Base-by-base conservation (phyloP, 2,888 invertebrate genomes). In the Pammene fasciana region DNA sequence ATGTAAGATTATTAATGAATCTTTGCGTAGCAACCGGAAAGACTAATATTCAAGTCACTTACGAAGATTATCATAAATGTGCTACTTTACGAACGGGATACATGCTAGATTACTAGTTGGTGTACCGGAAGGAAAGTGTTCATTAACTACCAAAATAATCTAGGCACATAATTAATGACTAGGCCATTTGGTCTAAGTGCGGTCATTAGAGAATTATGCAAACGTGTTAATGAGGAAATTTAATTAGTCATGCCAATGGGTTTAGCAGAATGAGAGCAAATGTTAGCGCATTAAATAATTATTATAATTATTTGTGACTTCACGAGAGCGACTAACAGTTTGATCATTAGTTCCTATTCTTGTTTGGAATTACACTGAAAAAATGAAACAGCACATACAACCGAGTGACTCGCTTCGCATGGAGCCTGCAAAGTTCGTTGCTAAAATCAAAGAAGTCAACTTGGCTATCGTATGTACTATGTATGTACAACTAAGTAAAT, bases 171-270 rank as follows among this genome's bases (percentile, higher is more conserved):
- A 61, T 50, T 52, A 62, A 43, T 62, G 62, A 2, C 41, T 65
- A 64, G 64, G 57, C 16, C 52, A 55, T 13, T 45, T 26, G 13
- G 46, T 50, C 34, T 36, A 43, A 68, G 64, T 16, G 56, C 64
- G 13, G 6, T 68, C 56, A 68, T 64, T 64, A 26, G 18, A 52
- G 43, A 50, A 68, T 52, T 64, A 64, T 45, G 64, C 56, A 50
- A 55, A 48, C n/a, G 26, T 26, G 26, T 13, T 43, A 64, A 43
- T 43, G 13, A 26, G 38, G 38, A 36, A 38, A 64, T 68, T 36
- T 62, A 68, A 57, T 64, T 57, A 59, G 48, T 57, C 50, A 43
- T 50, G 48, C 43, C 41, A 65, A 38, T 65, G 26, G 8, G 0
- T 59, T 41, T 18, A 26, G 16, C 26, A 14, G 14, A 59, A 45